These are phyloP conservation scores for Ceratina japonica DNA, from an alignment of 1,140 invertebrate species.

Conservation along the genomic window DNA sequence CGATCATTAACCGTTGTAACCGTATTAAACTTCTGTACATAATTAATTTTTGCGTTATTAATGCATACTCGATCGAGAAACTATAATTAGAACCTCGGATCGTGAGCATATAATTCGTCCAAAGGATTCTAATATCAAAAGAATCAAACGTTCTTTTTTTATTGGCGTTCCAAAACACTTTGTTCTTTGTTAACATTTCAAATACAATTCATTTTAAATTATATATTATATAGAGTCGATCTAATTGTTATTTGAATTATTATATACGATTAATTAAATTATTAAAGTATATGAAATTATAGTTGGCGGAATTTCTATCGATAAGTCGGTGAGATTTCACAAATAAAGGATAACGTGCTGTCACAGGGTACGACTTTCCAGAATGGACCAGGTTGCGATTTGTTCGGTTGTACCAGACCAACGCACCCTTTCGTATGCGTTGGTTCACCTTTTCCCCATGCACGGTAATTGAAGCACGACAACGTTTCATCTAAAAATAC, in stretches of 20 bases:
- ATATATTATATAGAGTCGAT: neutral
- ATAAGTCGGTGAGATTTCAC: constrained; percentile 80
- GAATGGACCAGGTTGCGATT: constrained; percentile 65
- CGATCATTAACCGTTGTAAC: constrained; percentile 37
- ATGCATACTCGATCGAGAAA: neutral
- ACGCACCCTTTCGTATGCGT: constrained; percentile 80
- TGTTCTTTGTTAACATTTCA: too few relatives aligned
- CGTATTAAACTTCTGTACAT: constrained; percentile 59
- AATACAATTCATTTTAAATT: neutral
- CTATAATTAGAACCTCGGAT: too few relatives aligned
- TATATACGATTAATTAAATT: too few relatives aligned
- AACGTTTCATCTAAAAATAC: constrained; percentile 77
- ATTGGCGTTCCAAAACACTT: neutral
- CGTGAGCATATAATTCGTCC: too few relatives aligned
- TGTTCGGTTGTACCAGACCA: constrained; percentile 71
- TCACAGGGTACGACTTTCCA: constrained; percentile 82
- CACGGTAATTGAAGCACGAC: constrained; percentile 81
- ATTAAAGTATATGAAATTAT: neutral
- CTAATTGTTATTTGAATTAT: too few relatives aligned
- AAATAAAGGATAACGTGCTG: constrained; percentile 79
- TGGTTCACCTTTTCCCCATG: constrained; percentile 84
- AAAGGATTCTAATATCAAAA: neutral
- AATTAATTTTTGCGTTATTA: constrained; percentile 32
- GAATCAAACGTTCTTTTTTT: too few relatives aligned
- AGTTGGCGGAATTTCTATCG: neutral